Percentiles rank a stretch among this genome's conserved stretches.
phyloP scores from a whole-genome alignment of 2,888 invertebrate genomes.

The Helobdella robusta region DNA sequence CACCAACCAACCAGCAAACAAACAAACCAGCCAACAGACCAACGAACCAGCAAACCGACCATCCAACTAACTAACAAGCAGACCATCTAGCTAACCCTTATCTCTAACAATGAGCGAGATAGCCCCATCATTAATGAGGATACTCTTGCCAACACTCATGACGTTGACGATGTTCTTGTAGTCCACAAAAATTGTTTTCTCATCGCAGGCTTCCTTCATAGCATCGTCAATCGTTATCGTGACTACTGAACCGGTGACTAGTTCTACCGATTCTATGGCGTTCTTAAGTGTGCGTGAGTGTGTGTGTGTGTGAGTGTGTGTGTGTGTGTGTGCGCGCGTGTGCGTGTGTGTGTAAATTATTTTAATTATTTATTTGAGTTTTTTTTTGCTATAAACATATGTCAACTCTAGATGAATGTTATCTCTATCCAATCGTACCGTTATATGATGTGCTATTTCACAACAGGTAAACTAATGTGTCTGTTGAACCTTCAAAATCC shows the following conservation, averaged over 20 bases:
- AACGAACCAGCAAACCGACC: no score
- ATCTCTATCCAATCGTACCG: not conserved
- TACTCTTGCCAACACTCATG: conserved; percentile 60
- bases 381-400: not conserved
- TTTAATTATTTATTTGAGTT: not conserved
- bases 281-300: conserved; percentile 39
- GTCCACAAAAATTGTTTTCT: conserved; percentile 69
- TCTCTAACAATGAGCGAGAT: conserved; percentile 74
- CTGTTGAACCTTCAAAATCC: conserved; percentile 75
- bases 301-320: not conserved
- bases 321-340: not conserved
- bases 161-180: conserved; percentile 88
- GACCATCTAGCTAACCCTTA: conserved; percentile 51
- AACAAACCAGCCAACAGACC: no score
- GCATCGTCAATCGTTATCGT: conserved; percentile 72
- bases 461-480: not conserved
- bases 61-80: no score
- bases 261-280: conserved; percentile 51
- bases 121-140: conserved; percentile 88
- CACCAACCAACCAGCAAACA: no score
- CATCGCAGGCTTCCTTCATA: conserved; percentile 61
- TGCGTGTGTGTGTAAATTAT: not conserved
- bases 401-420: not conserved
- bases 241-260: conserved; percentile 71
- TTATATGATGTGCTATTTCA: not conserved